Conservation (phyloP, 2,888 invertebrate genomes). For the Drosophila formosana region DNA sequence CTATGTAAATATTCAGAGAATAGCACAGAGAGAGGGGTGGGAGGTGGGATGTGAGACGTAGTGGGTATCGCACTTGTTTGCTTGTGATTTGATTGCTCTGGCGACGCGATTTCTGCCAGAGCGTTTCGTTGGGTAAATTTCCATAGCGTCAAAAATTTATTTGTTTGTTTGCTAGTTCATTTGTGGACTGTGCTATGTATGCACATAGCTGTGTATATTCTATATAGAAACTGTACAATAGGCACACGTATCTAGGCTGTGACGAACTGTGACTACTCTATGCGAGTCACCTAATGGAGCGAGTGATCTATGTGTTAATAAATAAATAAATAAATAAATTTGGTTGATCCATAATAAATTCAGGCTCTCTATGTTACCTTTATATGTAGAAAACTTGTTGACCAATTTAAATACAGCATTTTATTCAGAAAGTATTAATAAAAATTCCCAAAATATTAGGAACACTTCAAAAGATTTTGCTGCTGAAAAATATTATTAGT, state of each 20-base stretch:
- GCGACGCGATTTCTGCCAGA: conserved; percentile 55
- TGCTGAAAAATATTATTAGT: no score
- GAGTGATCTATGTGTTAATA: no score
- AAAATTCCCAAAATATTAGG: no score
- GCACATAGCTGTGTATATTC: conserved; percentile 11
- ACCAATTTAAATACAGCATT: no score
- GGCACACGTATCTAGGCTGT: not conserved
- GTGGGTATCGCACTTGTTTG: conserved; percentile 44
- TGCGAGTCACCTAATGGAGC: no score
- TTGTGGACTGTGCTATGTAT: conserved; percentile 25
- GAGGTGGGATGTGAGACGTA: not conserved
- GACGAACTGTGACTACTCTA: conserved; percentile 38
- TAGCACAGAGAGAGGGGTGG: not conserved
- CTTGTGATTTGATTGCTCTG: conserved; percentile 49
- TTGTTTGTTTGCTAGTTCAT: conserved; percentile 58
- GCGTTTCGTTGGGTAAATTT: conserved; percentile 66
- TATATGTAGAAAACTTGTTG: no score
- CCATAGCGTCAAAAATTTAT: conserved; percentile 69
- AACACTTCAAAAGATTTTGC: no score
- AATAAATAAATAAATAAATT: no score
- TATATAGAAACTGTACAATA: conserved; percentile 18
- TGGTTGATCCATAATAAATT: no score
- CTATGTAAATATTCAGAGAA: conserved; percentile 9
- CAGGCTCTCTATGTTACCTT: no score
- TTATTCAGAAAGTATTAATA: no score